Evolutionary conservation across 2,113 vertebrate species (phyloP).

Genomic region (Ptilorrhoa leucosticta): DNA sequence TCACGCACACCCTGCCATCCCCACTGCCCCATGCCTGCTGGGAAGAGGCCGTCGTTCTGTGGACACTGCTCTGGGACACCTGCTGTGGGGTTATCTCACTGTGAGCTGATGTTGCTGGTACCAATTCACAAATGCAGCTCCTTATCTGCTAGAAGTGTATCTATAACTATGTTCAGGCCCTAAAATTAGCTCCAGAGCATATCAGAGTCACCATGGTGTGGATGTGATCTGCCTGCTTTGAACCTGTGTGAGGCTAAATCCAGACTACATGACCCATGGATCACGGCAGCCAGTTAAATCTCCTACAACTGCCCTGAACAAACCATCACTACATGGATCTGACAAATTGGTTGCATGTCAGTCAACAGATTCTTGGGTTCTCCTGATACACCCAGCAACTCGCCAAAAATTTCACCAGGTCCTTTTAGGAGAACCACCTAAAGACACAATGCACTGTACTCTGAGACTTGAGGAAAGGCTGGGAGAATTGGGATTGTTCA

Average conservation of each 20-base stretch:
- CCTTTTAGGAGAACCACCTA: not conserved
- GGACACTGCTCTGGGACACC: not conserved
- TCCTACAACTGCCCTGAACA: not conserved
- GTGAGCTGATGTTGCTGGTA: not conserved
- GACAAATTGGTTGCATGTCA: not conserved
- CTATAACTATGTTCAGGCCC: not conserved
- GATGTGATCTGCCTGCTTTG: not conserved
- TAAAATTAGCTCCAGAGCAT: not conserved
- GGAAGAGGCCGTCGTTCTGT: accelerated
- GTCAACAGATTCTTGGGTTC: not conserved
- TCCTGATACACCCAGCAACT: not conserved
- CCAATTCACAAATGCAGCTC: not conserved
- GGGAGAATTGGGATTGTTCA: not conserved
- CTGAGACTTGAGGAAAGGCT: not conserved
- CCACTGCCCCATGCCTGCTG: not conserved
- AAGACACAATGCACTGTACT: not conserved
- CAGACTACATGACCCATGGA: not conserved
- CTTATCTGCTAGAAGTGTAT: not conserved
- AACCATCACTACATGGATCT: not conserved
- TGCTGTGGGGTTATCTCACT: not conserved
- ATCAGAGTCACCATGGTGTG: not conserved
- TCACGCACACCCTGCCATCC: not conserved
- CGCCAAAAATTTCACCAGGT: not conserved
- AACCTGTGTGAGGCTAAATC: not conserved
- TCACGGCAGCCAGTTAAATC: not conserved